Percentiles rank a stretch among this genome's conserved stretches.
Conservation (phyloP, 2,113 vertebrate genomes). For the Mandrillus leucophaeus region DNA sequence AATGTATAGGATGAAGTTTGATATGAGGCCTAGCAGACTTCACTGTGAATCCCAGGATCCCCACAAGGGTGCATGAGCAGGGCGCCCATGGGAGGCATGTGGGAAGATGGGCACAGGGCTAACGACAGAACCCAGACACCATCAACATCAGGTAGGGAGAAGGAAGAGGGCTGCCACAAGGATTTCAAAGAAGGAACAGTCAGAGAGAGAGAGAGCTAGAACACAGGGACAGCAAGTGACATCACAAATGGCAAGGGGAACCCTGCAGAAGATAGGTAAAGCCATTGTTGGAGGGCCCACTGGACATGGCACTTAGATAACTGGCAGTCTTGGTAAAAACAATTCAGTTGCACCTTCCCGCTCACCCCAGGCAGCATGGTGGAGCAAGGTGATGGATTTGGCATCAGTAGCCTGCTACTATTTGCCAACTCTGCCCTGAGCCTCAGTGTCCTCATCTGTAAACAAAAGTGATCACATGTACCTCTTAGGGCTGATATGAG, state of each 20-base stretch:
- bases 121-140: neutral
- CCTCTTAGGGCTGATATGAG: neutral
- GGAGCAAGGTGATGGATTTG: neutral
- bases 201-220: neutral
- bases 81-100: neutral
- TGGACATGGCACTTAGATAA: neutral
- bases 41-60: fast-evolving
- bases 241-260: neutral
- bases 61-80: fast-evolving
- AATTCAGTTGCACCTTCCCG: neutral
- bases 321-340: neutral
- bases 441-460: neutral
- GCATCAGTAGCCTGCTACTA: neutral
- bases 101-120: neutral
- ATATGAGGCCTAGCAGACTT: neutral
- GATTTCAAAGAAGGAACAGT: neutral
- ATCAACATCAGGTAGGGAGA: neutral
- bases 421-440: neutral
- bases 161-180: neutral
- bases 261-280: neutral
- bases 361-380: too few relatives aligned
- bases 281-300: neutral
- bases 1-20: neutral
- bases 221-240: too few relatives aligned
- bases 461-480: neutral